Conservation (phyloP, 2,888 invertebrate genomes). For the Tolmerus cingulatus region DNA sequence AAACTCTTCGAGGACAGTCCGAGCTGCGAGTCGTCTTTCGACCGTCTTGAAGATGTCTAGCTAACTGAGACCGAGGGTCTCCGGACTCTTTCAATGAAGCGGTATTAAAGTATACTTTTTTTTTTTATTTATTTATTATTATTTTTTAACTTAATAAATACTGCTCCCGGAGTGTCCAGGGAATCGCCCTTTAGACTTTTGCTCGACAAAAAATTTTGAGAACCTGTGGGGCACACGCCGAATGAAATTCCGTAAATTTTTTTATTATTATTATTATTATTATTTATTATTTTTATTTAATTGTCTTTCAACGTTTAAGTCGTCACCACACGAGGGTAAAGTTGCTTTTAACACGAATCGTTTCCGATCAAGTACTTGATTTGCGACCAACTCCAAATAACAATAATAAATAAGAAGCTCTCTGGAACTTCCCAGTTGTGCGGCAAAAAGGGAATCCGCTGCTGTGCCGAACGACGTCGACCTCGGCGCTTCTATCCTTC, state of each 20-base stretch:
- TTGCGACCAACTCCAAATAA: constrained; percentile 16
- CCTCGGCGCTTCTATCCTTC: constrained; percentile 6
- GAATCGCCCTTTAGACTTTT: not conserved
- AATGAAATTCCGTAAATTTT: not conserved
- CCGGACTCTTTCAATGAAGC: not conserved
- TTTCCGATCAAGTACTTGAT: not conserved
- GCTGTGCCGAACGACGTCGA: not conserved
- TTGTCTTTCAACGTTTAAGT: not conserved
- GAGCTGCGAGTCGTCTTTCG: not conserved
- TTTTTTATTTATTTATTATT: too few relatives aligned
- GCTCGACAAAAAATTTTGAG: not conserved
- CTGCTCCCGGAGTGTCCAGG: not conserved
- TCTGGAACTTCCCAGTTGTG: not conserved
- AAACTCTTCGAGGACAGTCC: not conserved
- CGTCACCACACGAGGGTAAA: not conserved
- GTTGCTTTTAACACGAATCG: not conserved
- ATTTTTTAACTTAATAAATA: not conserved
- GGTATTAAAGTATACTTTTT: not conserved
- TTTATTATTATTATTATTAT: too few relatives aligned
- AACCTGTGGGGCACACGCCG: not conserved
- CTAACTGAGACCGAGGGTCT: not conserved
- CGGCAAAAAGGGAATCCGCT: not conserved
- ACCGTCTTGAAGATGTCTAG: not conserved
- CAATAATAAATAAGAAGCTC: constrained; percentile 11
- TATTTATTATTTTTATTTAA: not conserved